Evolutionary conservation across 2,113 vertebrate species (phyloP).

Genomic region (Limnothrissa miodon): DNA sequence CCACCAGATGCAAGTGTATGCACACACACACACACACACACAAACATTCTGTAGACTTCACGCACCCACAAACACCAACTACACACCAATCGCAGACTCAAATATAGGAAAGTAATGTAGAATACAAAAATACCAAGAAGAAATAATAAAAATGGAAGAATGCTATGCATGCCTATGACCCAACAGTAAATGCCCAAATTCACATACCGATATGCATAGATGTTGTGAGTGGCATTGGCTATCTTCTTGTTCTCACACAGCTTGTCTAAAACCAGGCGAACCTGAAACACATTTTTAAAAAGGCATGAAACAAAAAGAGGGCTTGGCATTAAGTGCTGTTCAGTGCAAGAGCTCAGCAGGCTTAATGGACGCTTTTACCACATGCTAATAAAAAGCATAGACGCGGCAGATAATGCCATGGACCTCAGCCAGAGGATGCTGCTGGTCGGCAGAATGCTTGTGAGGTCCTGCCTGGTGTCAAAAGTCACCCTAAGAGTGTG

Average conservation of each 20-base stretch:
- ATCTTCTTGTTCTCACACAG: constrained; percentile 97
- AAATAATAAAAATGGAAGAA: not conserved
- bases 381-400: not conserved
- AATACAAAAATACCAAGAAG: not conserved
- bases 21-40: not conserved
- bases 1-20: too few relatives aligned
- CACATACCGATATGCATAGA: constrained; percentile 92
- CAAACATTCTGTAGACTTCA: too few relatives aligned
- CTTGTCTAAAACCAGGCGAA: constrained; percentile 87
- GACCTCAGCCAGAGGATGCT: not conserved
- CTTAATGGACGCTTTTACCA: not conserved
- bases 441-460: not conserved
- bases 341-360: not conserved
- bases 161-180: not conserved
- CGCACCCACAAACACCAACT: not conserved
- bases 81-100: constrained; percentile 2
- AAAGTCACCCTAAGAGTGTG: not conserved
- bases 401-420: not conserved
- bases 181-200: constrained; percentile 18
- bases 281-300: constrained; percentile 76
- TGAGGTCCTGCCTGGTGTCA: not conserved
- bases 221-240: constrained; percentile 94
- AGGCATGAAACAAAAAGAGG: not conserved
- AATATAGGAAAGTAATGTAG: too few relatives aligned
- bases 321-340: not conserved